phyloP scores from a whole-genome alignment of 2,797 vertebrate species.

The Pterois miles region DNA sequence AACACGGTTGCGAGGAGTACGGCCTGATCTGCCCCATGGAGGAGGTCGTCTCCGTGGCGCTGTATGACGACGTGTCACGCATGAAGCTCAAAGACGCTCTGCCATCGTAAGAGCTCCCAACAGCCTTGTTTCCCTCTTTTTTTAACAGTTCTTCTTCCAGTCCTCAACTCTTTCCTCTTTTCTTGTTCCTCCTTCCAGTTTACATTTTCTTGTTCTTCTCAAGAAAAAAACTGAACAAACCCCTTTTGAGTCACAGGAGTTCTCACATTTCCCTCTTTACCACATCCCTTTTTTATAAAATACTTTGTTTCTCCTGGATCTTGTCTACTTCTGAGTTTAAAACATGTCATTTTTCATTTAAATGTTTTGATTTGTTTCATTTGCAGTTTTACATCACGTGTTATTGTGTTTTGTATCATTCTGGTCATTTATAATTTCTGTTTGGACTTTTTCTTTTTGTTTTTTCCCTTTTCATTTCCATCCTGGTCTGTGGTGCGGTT shows the following conservation, averaged over 20 bases:
- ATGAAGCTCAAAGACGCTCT: constrained; percentile 98
- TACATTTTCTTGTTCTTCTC: neutral
- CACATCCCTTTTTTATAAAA: neutral
- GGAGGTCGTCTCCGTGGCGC: constrained; percentile 95
- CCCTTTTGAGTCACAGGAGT: neutral
- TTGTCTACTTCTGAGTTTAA: neutral
- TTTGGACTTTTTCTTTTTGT: constrained; percentile 67
- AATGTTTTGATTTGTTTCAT: neutral
- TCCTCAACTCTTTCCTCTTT: neutral
- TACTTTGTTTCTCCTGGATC: neutral
- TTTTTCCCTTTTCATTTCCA: constrained; percentile 63
- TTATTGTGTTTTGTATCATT: constrained; percentile 70
- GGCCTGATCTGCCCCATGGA: constrained; percentile 98
- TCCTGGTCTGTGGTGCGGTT: constrained; percentile 62
- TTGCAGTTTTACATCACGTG: constrained; percentile 30
- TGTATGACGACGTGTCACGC: constrained; percentile 96
- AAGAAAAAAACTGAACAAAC: neutral
- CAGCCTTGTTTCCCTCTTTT: neutral
- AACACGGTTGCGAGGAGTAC: constrained; percentile 98
- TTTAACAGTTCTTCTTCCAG: neutral
- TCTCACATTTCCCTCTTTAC: neutral
- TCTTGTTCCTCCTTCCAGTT: constrained; percentile 26
- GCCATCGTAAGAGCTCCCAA: constrained; percentile 91
- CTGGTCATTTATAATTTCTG: constrained; percentile 70
- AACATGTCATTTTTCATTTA: neutral